Evolutionary conservation across 2,888 invertebrate species (phyloP), one percentile per base, ranked within the genome.

Genomic region (Diarsia mendica): DNA sequence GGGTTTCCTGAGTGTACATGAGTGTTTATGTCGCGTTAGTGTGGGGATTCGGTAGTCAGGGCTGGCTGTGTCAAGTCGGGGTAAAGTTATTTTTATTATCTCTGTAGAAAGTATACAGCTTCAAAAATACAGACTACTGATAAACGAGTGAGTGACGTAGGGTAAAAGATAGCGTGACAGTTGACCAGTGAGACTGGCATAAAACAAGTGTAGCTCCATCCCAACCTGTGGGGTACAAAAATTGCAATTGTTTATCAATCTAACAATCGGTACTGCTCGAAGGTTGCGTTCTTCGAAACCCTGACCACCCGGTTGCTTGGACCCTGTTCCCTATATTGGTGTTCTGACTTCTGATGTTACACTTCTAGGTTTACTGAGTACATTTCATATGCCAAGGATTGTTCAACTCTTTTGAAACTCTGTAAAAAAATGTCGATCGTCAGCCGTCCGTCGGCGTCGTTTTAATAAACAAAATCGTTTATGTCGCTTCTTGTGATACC

Each of bases 1-100:
- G 83, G 87, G 83, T 87, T 85, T 78, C 85, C 85, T 82, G 67
- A 82, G 77, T 70, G 68, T 70, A 73, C 77, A 72, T 46, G 67
- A 76, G 70, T 79, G 72, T 73, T 80, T 77, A 76, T 80, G 72
- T 70, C 58, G 58, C 63, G 55, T 53, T 74, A 69, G 67, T 73
- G 69, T 64, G 44, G 60, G 60, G 39, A 20, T 68, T 75, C 65
- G n/a, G 72, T 58, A 65, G 64, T 61, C 15, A 75, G 68, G 60
- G 67, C 11, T 77, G 67, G 3, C 60, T 49, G 13, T 60, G 72
- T 3, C 39, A 23, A 68, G 9, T 2, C 13, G 18, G 23, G 18
- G 15, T 69, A 20, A 67, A 48, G 0, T 6, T 48, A 11, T 28
- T 23, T 11, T 33, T 18, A 60, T 46, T 23, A 2, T 51, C 3